Conservation (phyloP, 2,888 invertebrate species). For the Drosophila setosimentum region DNA sequence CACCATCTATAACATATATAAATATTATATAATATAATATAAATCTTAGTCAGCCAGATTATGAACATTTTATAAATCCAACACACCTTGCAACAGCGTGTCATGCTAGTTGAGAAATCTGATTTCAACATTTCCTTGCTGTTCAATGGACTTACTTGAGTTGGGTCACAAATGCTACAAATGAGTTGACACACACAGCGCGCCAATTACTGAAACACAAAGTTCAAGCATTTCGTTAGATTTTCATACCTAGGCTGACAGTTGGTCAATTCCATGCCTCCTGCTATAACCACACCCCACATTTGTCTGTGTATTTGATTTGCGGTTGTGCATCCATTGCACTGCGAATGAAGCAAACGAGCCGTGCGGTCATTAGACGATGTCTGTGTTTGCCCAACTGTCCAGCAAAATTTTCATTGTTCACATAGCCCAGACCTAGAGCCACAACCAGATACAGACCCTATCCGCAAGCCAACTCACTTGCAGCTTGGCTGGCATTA, state of each 20-base stretch:
- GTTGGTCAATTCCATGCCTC: background rate
- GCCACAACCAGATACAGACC: background rate
- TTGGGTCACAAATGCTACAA: background rate
- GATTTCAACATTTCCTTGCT: conserved; percentile 1
- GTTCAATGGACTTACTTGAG: background rate
- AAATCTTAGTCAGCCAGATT: background rate
- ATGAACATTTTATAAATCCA: background rate
- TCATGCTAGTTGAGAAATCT: background rate
- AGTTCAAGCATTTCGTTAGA: conserved; percentile 18
- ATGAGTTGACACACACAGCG: background rate
- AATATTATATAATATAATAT: background rate
- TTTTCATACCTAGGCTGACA: conserved; percentile 28
- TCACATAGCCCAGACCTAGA: background rate
- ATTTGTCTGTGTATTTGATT: conserved; percentile 69
- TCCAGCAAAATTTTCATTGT: conserved; percentile 24
- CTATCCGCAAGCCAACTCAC: background rate
- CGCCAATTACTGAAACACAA: conserved; percentile 15
- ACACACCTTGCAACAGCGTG: background rate
- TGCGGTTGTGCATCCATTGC: conserved; percentile 76
- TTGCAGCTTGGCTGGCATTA: conserved; percentile 9
- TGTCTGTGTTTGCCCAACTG: conserved; percentile 47
- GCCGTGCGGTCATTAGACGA: conserved; percentile 75
- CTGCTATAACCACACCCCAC: background rate
- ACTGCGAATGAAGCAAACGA: conserved; percentile 78
- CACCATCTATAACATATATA: background rate